Conservation (phyloP, 92 coral and sea anemone species). For the Phymanthus crucifer region DNA sequence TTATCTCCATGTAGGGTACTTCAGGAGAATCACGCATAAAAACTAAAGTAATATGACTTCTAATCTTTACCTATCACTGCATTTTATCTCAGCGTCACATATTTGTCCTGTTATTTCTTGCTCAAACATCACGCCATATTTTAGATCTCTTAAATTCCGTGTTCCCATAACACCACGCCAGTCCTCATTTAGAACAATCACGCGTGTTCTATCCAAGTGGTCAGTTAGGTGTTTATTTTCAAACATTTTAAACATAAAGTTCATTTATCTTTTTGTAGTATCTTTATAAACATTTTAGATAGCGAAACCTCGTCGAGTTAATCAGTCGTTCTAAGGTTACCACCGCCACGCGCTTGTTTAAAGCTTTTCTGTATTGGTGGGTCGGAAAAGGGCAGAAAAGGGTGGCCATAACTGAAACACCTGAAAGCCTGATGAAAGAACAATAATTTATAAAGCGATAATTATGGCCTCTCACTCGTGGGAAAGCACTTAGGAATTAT, state of each 20-base stretch:
- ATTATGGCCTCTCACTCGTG: background rate
- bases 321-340: background rate
- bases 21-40: no score
- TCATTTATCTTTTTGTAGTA: background rate
- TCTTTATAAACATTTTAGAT: background rate
- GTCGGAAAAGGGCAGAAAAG: background rate
- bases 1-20: no score
- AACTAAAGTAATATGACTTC: no score
- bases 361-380: background rate
- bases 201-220: no score
- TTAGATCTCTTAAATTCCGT: no score
- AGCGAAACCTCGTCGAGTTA: background rate
- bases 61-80: no score
- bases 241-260: background rate
- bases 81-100: no score
- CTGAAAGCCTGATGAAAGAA: background rate
- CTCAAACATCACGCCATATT: no score
- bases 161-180: no score
- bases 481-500: constrained; percentile 6
- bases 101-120: no score
- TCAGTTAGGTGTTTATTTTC: background rate
- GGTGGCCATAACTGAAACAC: background rate
- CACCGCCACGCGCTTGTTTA: background rate
- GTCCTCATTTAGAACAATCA: no score
- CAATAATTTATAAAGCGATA: background rate